Evolutionary conservation across 2,797 vertebrate species (phyloP).

Genomic region (Enteromius radiatus): DNA sequence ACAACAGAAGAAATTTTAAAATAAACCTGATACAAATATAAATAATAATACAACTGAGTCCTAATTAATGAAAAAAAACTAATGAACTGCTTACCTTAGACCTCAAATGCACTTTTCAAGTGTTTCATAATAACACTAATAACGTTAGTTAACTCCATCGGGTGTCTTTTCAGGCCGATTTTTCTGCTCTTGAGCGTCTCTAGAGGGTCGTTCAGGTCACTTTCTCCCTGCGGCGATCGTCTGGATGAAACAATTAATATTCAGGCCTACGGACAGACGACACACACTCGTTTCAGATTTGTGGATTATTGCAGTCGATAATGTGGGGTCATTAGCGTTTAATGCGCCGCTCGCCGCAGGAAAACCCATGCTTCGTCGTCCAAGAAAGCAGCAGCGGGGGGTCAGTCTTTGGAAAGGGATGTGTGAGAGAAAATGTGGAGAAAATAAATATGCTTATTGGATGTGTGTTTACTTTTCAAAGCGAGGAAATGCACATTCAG

Average conservation of each 20-base stretch:
- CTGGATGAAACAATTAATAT: conserved; percentile 64
- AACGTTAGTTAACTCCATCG: neutral
- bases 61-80: too few relatives aligned
- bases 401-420: neutral
- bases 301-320: conserved; percentile 65
- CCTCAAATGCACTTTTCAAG: too few relatives aligned
- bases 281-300: conserved; percentile 69
- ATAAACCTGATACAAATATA: too few relatives aligned
- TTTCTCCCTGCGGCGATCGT: conserved; percentile 30
- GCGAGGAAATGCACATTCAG: neutral
- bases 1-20: too few relatives aligned
- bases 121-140: neutral
- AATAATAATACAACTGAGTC: too few relatives aligned
- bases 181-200: neutral
- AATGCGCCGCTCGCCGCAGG: conserved; percentile 58
- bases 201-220: conserved; percentile 48
- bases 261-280: conserved; percentile 61
- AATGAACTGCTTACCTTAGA: neutral
- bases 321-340: conserved; percentile 72
- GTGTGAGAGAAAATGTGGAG: neutral
- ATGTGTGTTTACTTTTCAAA: neutral
- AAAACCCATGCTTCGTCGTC: conserved; percentile 6
- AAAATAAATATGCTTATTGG: conserved; percentile 6
- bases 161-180: neutral
- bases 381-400: conserved; percentile 20